These are phyloP conservation scores for Cydia amplana DNA, from an alignment of 1,140 invertebrate genomes.

Conservation along the genomic window DNA sequence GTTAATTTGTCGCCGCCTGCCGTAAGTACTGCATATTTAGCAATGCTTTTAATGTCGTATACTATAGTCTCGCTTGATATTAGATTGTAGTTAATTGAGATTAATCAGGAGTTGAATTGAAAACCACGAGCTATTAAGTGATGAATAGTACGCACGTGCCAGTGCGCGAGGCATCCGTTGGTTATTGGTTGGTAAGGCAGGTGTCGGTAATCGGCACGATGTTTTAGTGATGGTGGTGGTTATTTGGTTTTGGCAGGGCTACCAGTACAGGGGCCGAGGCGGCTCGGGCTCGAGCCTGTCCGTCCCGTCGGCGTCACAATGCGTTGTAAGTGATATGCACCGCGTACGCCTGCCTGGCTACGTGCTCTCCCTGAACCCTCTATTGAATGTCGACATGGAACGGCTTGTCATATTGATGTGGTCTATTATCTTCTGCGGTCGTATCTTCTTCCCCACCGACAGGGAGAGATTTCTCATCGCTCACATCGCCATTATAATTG, in stretches of 20 bases:
- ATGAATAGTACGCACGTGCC: conserved; percentile 21
- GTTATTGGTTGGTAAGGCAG: conserved; percentile 27
- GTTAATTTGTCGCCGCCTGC: conserved; percentile 92
- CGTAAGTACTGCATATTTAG: conserved; percentile 80
- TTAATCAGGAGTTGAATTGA: conserved; percentile 7
- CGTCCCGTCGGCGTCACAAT: conserved; percentile 84
- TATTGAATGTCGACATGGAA: conserved; percentile 65
- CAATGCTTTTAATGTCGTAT: conserved; percentile 3
- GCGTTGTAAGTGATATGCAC: conserved; percentile 80
- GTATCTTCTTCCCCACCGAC: conserved; percentile 68
- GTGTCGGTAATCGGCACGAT: conserved; percentile 32
- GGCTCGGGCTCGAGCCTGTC: conserved; percentile 87
- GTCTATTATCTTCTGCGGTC: conserved; percentile 63
- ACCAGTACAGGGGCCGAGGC: conserved; percentile 78
- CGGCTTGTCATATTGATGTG: conserved; percentile 64
- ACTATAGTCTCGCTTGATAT: not conserved
- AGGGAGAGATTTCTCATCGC: conserved; percentile 65
- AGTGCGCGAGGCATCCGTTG: conserved; percentile 1
- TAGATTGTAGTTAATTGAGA: conserved; percentile 16
- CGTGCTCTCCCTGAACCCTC: conserved; percentile 53
- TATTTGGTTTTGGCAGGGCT: conserved; percentile 75
- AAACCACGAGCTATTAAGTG: conserved; percentile 7
- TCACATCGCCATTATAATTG: conserved; percentile 61
- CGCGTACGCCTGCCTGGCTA: conserved; percentile 54
- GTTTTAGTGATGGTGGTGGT: conserved; percentile 66